These are phyloP conservation scores for Oncopeltus fasciatus DNA, from an alignment of 1,140 invertebrate genomes.

Conservation along the genomic window DNA sequence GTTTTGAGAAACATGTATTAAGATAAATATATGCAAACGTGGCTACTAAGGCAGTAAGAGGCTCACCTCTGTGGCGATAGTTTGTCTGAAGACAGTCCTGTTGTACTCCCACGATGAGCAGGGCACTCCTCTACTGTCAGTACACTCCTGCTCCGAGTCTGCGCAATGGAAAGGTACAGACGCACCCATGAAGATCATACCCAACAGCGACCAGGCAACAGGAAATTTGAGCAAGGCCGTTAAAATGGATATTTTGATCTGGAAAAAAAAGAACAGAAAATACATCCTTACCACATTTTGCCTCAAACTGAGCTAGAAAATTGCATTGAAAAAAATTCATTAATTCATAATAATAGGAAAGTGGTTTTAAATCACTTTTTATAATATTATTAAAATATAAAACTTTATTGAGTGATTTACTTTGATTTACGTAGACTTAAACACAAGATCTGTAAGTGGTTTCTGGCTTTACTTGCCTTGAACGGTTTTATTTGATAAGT, in stretches of 20 bases:
- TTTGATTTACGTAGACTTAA: too few relatives aligned
- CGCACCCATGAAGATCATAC: constrained; percentile 49
- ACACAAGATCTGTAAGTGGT: too few relatives aligned
- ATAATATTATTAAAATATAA: too few relatives aligned
- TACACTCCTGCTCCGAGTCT: constrained; percentile 6
- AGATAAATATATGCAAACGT: too few relatives aligned
- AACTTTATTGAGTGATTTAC: too few relatives aligned
- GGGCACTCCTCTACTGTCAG: constrained; percentile 21
- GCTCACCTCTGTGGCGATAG: constrained; percentile 46
- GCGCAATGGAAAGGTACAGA: constrained; percentile 41
- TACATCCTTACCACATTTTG: not conserved
- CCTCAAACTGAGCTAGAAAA: not conserved
- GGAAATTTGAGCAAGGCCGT: constrained; percentile 48
- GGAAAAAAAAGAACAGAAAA: constrained; percentile 29
- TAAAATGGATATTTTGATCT: constrained; percentile 44
- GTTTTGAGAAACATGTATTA: too few relatives aligned
- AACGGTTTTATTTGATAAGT: too few relatives aligned
- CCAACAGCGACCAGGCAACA: constrained; percentile 48
- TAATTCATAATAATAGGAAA: not conserved
- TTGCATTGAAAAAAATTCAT: not conserved
- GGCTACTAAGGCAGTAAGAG: not conserved
- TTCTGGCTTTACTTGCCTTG: too few relatives aligned
- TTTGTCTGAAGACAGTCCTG: constrained; percentile 46
- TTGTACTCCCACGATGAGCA: constrained; percentile 47
- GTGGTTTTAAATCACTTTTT: not conserved